Conservation (phyloP, 2,888 invertebrate genomes). For the Ophioninae sp. region DNA sequence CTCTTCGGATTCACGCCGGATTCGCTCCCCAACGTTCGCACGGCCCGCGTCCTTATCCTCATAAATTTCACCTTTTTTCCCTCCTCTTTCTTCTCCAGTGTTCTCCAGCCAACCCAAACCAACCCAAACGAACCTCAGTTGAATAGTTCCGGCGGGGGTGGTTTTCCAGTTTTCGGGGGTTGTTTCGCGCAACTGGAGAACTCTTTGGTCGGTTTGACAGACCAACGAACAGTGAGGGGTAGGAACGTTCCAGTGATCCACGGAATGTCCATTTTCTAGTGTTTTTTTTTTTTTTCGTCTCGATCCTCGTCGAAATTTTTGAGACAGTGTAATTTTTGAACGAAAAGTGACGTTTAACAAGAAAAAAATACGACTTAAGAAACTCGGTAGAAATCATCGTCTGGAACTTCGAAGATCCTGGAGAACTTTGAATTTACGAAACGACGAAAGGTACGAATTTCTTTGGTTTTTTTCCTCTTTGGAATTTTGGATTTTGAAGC, state of each 20-base stretch:
- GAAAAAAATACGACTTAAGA: too few relatives aligned
- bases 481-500: too few relatives aligned
- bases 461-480: too few relatives aligned
- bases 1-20: slow-evolving; percentile 56
- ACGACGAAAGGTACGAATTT: too few relatives aligned
- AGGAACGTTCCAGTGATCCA: slow-evolving; percentile 7
- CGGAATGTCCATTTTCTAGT: slow-evolving; percentile 12
- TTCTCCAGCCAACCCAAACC: too few relatives aligned
- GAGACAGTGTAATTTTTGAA: too few relatives aligned
- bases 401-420: too few relatives aligned
- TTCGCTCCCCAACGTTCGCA: slow-evolving; percentile 61
- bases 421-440: too few relatives aligned
- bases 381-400: too few relatives aligned
- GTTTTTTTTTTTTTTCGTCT: background rate
- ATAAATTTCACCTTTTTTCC: background rate
- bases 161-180: background rate
- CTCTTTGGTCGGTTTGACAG: background rate
- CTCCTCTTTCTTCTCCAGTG: slow-evolving; percentile 34
- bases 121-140: too few relatives aligned
- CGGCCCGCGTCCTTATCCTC: slow-evolving; percentile 34
- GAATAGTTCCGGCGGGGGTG: background rate
- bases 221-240: background rate
- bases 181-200: background rate
- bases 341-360: too few relatives aligned
- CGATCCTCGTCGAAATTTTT: background rate